Evolutionary conservation across 2,113 vertebrate species (phyloP), one percentile per base, ranked within the genome.

Genomic region (Syngnathus floridae): DNA sequence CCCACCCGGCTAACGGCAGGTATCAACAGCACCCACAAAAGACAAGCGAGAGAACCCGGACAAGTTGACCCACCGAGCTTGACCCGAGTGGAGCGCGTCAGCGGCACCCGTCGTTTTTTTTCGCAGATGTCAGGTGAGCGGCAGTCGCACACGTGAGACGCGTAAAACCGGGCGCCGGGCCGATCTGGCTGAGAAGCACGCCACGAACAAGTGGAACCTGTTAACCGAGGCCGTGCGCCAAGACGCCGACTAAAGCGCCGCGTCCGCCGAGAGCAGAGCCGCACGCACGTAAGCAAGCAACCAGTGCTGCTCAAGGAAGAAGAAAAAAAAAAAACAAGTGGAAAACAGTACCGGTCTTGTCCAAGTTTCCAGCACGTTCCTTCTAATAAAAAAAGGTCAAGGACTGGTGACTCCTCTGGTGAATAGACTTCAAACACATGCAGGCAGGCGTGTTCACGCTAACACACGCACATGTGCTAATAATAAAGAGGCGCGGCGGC

Each of bases 1-100:
- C 69, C 82, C 87, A 90, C 88, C 88, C 90, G 84, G 84, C 72
- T 77, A 67, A 69, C 81, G 79, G 84, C 82, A 85, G 74, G 84
- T 80, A 88, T 84, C 86, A 88, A 84, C 86, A 88, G 82, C 82
- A 87, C 76, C 77, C 38, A 38, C 38, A 49, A 48, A 14, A 19
- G 11, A 41, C 9, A 41, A 11, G 41, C 3, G 41, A 16, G 16
- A 17, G 4, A 49, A 64, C 67, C 72, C 67, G 69, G 46, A 45
- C 69, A 60, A 12, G 69, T 80, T 63, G 55, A 79, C 64, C 61
- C 26, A 31, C 26, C 3, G 0, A 1, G 2, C 26, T 26, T 26
- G 26, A 26, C 26, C 26, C 26, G 66, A 65, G 54, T 66, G 70
- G 76, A 56, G 54, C 65, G 67, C 64, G 65, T 72, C 51, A 0